Percentiles rank a stretch among this genome's conserved stretches.
These are phyloP conservation scores for Eunapius fragilis DNA, from an alignment of 37 sponge, comb jelly and placozoan genomes.

Conservation along the genomic window DNA sequence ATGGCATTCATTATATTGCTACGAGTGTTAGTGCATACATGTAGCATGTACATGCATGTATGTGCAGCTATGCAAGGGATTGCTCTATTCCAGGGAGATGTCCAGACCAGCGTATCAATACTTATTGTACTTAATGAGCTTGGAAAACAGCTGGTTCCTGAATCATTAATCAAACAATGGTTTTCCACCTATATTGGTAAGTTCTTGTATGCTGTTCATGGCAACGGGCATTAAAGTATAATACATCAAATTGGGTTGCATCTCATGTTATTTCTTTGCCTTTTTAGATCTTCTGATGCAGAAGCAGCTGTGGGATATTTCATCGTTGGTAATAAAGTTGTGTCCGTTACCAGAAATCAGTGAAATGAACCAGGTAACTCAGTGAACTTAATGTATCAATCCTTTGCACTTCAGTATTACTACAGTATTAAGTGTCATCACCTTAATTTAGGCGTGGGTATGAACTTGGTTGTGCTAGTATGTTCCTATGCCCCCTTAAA, in stretches of 20 bases:
- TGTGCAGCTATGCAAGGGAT: background rate
- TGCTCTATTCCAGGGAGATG: constrained; percentile 79
- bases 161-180: constrained; percentile 62
- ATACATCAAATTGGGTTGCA: too few relatives aligned
- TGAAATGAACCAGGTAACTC: constrained; percentile 54
- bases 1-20: too few relatives aligned
- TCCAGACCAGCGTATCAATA: constrained; percentile 84
- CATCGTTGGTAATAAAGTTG: constrained; percentile 62
- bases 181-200: constrained; percentile 77
- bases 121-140: constrained; percentile 79
- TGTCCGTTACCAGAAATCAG: constrained; percentile 60
- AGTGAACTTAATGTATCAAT: background rate
- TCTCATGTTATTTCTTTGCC: background rate
- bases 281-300: constrained; percentile 63
- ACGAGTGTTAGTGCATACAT: too few relatives aligned
- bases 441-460: too few relatives aligned
- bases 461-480: too few relatives aligned
- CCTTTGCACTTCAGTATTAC: background rate
- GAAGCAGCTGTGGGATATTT: constrained; percentile 50
- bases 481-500: too few relatives aligned
- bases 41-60: background rate
- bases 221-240: too few relatives aligned
- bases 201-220: background rate
- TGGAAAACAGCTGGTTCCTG: constrained; percentile 29
- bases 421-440: too few relatives aligned